phyloP scores from a whole-genome alignment of 2,797 vertebrate genomes.

The Dendrocincla tyrannina region DNA sequence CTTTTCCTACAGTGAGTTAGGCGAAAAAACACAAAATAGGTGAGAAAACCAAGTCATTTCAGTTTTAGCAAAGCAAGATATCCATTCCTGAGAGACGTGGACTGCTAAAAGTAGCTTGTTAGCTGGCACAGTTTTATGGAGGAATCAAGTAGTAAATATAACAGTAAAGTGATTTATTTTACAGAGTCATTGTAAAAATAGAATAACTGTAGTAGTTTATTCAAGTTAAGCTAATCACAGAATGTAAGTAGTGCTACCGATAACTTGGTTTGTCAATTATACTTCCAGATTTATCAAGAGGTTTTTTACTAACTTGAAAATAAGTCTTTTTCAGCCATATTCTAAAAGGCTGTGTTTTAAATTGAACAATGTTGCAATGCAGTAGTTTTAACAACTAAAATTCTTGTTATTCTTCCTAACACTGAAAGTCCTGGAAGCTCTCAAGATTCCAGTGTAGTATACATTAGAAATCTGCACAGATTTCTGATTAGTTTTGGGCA shows the following conservation, averaged over 20 bases:
- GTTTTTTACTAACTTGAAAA: neutral
- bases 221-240: neutral
- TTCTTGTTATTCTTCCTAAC: neutral
- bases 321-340: neutral
- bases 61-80: neutral
- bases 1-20: neutral
- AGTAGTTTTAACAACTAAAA: neutral
- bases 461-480: neutral
- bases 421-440: neutral
- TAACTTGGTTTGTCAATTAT: neutral
- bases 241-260: neutral
- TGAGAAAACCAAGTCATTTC: neutral
- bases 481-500: neutral
- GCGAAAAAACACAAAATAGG: accelerated
- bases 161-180: neutral
- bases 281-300: neutral
- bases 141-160: neutral
- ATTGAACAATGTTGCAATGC: neutral
- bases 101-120: neutral
- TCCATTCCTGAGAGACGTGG: neutral
- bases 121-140: neutral
- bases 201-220: neutral
- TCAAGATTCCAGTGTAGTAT: neutral
- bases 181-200: neutral
- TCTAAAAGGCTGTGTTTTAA: neutral